Evolutionary conservation across 1,140 invertebrate genomes (phyloP).

Genomic region (Trichonephila inaurata): DNA sequence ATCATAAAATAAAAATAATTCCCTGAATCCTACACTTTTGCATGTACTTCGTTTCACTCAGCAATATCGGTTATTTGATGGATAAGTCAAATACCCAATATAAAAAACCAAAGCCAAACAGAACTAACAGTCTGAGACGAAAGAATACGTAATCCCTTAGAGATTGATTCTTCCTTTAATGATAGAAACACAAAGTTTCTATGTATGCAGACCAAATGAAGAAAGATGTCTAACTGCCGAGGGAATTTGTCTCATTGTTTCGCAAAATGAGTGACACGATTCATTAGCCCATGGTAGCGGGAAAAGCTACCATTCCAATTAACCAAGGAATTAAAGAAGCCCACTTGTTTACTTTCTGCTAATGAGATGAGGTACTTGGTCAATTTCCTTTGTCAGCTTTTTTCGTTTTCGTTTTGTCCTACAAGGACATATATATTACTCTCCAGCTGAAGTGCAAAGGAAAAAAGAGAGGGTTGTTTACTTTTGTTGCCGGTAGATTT

Average conservation of each 20-base stretch:
- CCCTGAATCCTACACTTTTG: not conserved
- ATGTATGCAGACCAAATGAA: not conserved
- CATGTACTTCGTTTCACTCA: not conserved
- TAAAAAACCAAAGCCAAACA: not conserved
- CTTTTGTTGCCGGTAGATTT: not conserved
- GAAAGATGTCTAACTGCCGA: not conserved
- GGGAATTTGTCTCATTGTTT: constrained; percentile 10
- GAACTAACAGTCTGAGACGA: too few species aligned
- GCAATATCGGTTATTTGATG: not conserved
- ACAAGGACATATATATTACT: not conserved
- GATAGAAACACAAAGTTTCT: not conserved
- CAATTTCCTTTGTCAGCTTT: constrained; percentile 22
- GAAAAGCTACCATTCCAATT: not conserved
- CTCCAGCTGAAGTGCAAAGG: not conserved
- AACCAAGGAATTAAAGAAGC: constrained; percentile 18
- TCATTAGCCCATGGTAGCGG: not conserved
- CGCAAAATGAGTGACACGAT: not conserved
- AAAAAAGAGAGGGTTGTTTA: not conserved
- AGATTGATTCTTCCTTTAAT: not conserved
- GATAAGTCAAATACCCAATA: not conserved
- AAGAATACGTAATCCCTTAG: not conserved
- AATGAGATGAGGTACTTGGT: constrained; percentile 26
- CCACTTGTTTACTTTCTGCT: not conserved
- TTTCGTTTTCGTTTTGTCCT: not conserved
- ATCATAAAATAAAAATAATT: not conserved